Evolutionary conservation across 2,797 vertebrate species (phyloP).

Genomic region (Serranus cabrilla): DNA sequence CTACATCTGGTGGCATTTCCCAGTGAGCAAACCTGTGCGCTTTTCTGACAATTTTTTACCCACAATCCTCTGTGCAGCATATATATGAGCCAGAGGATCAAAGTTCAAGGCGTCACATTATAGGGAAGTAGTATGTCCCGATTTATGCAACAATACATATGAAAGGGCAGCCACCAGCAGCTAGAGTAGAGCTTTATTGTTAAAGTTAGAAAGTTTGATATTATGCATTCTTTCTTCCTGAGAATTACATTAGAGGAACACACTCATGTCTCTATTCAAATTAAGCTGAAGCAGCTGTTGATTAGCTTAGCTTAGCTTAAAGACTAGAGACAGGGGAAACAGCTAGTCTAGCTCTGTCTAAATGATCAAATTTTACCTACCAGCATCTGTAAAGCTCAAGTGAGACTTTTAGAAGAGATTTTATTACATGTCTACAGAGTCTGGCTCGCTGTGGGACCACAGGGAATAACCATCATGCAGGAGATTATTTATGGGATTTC

Average conservation of each 20-base stretch:
- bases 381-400: background rate
- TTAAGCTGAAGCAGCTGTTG: background rate
- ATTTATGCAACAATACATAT: too few relatives aligned
- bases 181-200: background rate
- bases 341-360: background rate
- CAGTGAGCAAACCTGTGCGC: too few relatives aligned
- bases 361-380: background rate
- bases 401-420: background rate
- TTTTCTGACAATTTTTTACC: too few relatives aligned
- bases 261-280: background rate
- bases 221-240: background rate
- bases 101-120: too few relatives aligned
- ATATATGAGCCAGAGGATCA: too few relatives aligned
- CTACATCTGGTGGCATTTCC: too few relatives aligned
- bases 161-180: too few relatives aligned
- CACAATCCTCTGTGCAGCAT: too few relatives aligned
- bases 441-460: background rate
- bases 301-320: background rate
- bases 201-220: background rate
- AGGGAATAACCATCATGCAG: background rate
- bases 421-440: background rate
- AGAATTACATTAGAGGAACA: background rate
- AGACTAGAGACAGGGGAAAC: too few relatives aligned
- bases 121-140: too few relatives aligned
- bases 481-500: background rate